These are phyloP conservation scores for Halocynthia aurantium DNA, from an alignment of 23 tunicate species.

Conservation along the genomic window DNA sequence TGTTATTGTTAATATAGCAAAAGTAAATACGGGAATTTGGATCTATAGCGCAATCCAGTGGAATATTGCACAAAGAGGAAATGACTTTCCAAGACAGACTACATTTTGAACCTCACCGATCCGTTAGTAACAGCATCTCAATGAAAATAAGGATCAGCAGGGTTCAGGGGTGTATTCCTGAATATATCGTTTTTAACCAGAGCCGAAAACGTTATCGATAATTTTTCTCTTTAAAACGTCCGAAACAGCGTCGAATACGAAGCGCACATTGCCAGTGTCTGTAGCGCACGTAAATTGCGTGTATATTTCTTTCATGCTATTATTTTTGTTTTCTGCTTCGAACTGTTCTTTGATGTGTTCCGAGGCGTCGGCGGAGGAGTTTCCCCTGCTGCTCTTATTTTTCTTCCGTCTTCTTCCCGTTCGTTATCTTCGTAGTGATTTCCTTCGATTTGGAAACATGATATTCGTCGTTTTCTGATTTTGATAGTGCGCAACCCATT, in stretches of 20 bases:
- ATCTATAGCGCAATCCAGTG: no score
- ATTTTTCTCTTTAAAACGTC: constrained; percentile 90
- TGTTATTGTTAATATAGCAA: no score
- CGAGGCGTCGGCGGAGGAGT: constrained; percentile 35
- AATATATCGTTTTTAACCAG: constrained; percentile 26
- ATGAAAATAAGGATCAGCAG: constrained; percentile 76
- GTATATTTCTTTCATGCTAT: constrained; percentile 77
- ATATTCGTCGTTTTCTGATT: constrained; percentile 16
- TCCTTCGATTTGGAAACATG: constrained; percentile 37
- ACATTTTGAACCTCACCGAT: no score
- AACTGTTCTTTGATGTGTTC: constrained; percentile 47
- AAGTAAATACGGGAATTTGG: no score
- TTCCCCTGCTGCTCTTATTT: constrained; percentile 45
- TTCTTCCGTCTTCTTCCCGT: constrained; percentile 36
- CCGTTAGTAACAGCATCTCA: no score
- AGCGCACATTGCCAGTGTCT: constrained; percentile 78
- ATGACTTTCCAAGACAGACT: no score
- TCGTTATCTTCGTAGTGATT: constrained; percentile 46
- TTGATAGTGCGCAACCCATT: constrained; percentile 85
- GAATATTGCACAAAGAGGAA: no score
- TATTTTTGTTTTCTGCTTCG: constrained; percentile 70
- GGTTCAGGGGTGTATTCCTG: constrained; percentile 20
- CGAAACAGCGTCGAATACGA: constrained; percentile 96
- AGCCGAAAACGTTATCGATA: constrained; percentile 86
- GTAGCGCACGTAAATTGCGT: constrained; percentile 96